These are phyloP conservation scores for Deilephila porcellus DNA, from an alignment of 2,888 invertebrate species.

Conservation along the genomic window DNA sequence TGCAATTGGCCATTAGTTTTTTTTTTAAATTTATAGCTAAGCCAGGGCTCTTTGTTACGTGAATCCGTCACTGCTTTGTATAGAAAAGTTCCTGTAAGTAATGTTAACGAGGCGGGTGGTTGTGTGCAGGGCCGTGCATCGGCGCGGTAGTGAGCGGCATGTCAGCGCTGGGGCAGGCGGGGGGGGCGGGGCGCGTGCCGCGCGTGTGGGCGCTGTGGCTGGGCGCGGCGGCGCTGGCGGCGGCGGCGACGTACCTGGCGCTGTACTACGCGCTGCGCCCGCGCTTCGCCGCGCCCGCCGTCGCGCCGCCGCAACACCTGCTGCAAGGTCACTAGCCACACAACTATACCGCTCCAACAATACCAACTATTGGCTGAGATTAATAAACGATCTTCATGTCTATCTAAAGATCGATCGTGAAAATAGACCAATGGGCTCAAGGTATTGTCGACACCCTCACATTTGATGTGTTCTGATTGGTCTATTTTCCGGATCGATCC, in stretches of 20 bases:
- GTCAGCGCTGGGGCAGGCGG: slow-evolving; percentile 75
- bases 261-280: slow-evolving; percentile 91
- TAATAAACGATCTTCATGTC: too few species aligned
- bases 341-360: too few species aligned
- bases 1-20: too few species aligned
- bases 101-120: neutral
- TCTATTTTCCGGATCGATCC: too few species aligned
- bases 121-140: slow-evolving; percentile 86
- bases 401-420: too few species aligned
- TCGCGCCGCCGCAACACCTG: slow-evolving; percentile 86
- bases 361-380: too few species aligned
- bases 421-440: too few species aligned
- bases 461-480: too few species aligned
- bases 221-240: slow-evolving; percentile 82
- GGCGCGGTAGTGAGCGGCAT: slow-evolving; percentile 88
- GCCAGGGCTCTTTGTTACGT: too few species aligned
- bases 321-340: slow-evolving; percentile 84
- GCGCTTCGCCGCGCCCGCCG: slow-evolving; percentile 88
- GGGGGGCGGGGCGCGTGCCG: slow-evolving; percentile 76
- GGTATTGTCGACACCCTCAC: too few species aligned
- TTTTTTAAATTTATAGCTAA: too few species aligned
- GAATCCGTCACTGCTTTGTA: too few species aligned
- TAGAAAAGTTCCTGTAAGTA: neutral
- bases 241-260: slow-evolving; percentile 88
- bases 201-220: slow-evolving; percentile 78